Percentiles rank a stretch among this genome's conserved stretches.
Conservation (phyloP, 1,140 invertebrate species). For the Xylocopa sonorina region DNA sequence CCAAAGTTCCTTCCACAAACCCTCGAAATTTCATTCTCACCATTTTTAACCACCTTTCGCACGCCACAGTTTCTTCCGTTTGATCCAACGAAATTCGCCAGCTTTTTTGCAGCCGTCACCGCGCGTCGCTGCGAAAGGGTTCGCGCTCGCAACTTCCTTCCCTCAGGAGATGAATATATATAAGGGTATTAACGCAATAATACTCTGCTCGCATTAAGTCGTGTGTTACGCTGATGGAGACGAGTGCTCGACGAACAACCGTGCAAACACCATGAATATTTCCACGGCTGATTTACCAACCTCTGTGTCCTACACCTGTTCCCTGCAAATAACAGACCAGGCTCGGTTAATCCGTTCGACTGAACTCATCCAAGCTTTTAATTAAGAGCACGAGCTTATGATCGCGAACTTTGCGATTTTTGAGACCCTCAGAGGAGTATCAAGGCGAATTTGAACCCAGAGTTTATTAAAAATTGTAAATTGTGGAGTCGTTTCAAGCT, state of each 20-base stretch:
- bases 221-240: constrained; percentile 24
- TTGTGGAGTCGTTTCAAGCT: too few species aligned
- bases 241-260: constrained; percentile 16
- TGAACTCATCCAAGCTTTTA: too few species aligned
- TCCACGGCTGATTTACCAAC: constrained; percentile 20
- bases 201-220: constrained; percentile 29
- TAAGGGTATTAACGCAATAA: constrained; percentile 63
- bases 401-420: too few species aligned
- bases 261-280: constrained; percentile 35
- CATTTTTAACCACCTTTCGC: too few species aligned
- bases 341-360: constrained; percentile 59
- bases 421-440: too few species aligned
- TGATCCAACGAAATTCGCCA: constrained; percentile 26
- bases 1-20: too few species aligned
- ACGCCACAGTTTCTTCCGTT: neutral
- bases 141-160: constrained; percentile 17
- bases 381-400: too few species aligned
- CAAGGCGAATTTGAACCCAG: too few species aligned
- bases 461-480: constrained; percentile 7
- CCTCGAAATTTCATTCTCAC: too few species aligned
- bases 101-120: constrained; percentile 54
- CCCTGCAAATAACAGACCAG: constrained; percentile 60
- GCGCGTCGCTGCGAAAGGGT: constrained; percentile 35
- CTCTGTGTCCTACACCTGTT: constrained; percentile 47
- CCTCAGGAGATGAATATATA: constrained; percentile 65